Evolutionary conservation across 1,140 invertebrate species (phyloP).

Genomic region (Saccostrea cuccullata): DNA sequence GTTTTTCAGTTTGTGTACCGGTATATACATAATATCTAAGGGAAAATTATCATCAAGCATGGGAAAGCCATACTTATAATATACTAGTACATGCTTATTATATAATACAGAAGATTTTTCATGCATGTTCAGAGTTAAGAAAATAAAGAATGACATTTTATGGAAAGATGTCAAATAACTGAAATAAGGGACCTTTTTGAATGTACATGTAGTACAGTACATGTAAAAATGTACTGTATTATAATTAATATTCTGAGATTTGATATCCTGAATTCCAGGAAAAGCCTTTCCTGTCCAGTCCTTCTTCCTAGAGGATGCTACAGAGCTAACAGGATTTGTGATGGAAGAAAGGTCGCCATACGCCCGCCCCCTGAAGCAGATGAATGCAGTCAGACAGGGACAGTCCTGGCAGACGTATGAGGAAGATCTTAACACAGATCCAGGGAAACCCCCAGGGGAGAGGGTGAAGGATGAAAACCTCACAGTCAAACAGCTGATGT

Average conservation of each 20-base stretch:
- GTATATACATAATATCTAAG: too few species aligned
- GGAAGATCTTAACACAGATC: conserved; percentile 52
- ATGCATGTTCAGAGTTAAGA: too few species aligned
- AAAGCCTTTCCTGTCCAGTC: conserved; percentile 82
- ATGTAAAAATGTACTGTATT: too few species aligned
- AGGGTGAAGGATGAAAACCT: conserved; percentile 71
- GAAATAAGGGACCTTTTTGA: too few species aligned
- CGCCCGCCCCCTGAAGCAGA: conserved; percentile 65
- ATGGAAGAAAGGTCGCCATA: conserved; percentile 74
- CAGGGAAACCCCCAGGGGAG: conserved; percentile 64
- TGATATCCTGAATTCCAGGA: conserved; percentile 72
- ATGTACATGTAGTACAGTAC: too few species aligned
- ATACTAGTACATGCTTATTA: too few species aligned
- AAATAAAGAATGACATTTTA: too few species aligned
- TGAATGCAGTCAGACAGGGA: conserved; percentile 60
- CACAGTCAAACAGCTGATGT: conserved; percentile 67
- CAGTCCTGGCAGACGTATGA: conserved; percentile 51
- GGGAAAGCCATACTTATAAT: too few species aligned
- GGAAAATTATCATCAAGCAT: too few species aligned
- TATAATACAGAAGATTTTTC: too few species aligned
- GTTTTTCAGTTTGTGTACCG: background rate
- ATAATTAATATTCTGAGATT: too few species aligned
- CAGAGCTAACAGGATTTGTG: conserved; percentile 72
- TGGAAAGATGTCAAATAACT: too few species aligned
- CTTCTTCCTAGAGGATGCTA: conserved; percentile 80